Conservation (phyloP, 2,113 vertebrate species). For the Brienomyrus brachyistius region DNA sequence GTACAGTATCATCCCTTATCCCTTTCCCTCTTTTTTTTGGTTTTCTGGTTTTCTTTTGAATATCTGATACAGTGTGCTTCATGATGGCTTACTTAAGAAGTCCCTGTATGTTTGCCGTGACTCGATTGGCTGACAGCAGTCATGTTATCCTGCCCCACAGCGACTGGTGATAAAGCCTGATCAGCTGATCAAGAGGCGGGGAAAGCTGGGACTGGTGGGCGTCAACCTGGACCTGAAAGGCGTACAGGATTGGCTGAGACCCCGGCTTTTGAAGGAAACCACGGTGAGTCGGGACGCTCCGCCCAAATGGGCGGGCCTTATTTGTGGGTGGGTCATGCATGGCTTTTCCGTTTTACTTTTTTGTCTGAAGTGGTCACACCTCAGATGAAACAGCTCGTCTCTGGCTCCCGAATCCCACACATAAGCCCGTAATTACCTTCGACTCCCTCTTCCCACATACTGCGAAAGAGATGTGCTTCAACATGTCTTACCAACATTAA, state of each 20-base stretch:
- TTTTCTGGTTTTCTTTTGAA: background rate
- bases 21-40: background rate
- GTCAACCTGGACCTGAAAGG: constrained; percentile 79
- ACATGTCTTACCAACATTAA: background rate
- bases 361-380: too few relatives aligned
- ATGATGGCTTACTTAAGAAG: background rate
- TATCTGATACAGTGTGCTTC: background rate
- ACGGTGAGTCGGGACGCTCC: constrained; percentile 62
- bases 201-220: constrained; percentile 89
- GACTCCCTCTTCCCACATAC: background rate
- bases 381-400: background rate
- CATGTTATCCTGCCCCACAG: constrained; percentile 46
- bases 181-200: constrained; percentile 90
- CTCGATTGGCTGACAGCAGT: background rate
- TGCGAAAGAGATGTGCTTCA: background rate
- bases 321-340: background rate
- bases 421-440: background rate
- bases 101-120: background rate
- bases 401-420: background rate
- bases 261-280: constrained; percentile 72
- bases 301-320: background rate
- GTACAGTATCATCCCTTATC: background rate
- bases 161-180: constrained; percentile 90
- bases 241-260: constrained; percentile 79
- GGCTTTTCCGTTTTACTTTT: background rate